Conservation (phyloP, 2,888 invertebrate genomes). For the Bibio marci region DNA sequence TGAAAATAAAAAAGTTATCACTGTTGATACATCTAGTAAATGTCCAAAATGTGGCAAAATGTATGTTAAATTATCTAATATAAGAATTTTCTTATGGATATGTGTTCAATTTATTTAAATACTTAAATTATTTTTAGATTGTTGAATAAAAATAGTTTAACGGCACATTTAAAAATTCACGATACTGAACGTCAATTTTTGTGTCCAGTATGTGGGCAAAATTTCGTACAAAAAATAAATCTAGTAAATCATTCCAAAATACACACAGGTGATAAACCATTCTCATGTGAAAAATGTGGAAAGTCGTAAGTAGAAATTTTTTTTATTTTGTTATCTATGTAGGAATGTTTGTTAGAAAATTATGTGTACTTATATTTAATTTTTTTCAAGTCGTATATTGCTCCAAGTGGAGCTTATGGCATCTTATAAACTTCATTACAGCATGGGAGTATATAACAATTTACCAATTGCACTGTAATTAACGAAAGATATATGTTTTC, state of each 20-base stretch:
- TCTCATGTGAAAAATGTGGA: conserved; percentile 27
- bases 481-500: no score
- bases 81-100: not conserved
- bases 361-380: no score
- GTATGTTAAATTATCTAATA: conserved; percentile 14
- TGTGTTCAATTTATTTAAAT: not conserved
- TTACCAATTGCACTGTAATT: no score
- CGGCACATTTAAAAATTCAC: conserved; percentile 30
- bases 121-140: conserved; percentile 15
- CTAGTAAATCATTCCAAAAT: conserved; percentile 27
- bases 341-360: no score
- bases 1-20: no score
- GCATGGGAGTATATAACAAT: not conserved
- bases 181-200: conserved; percentile 28
- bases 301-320: conserved; percentile 21
- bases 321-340: no score
- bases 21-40: no score
- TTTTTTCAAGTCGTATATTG: not conserved
- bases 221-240: conserved; percentile 30
- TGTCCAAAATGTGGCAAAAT: conserved; percentile 29
- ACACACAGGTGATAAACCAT: conserved; percentile 27
- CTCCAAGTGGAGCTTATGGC: no score
- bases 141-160: conserved; percentile 26
- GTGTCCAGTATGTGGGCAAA: conserved; percentile 29
- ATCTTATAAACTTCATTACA: not conserved